phyloP scores from a whole-genome alignment of 2,797 vertebrate genomes.

The Enoplosus armatus region DNA sequence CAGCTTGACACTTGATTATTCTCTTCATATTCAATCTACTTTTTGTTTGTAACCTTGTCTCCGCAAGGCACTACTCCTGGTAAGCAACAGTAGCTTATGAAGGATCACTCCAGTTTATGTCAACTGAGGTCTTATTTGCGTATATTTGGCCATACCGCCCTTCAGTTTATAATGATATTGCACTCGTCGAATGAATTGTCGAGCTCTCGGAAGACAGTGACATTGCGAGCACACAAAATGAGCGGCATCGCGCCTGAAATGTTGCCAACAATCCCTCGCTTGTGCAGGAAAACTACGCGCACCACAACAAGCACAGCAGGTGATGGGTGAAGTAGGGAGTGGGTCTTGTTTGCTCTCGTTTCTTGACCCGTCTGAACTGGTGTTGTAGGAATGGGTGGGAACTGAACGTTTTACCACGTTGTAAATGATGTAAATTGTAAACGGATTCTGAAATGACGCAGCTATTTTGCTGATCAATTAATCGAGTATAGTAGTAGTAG shows the following conservation, averaged over 20 bases:
- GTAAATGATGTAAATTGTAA: too few relatives aligned
- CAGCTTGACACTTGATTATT: neutral
- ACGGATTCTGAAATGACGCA: too few relatives aligned
- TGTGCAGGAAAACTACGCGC: neutral
- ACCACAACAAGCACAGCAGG: neutral
- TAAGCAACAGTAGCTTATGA: neutral
- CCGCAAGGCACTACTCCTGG: neutral
- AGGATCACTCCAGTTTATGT: neutral
- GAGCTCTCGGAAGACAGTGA: neutral
- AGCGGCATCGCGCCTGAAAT: neutral
- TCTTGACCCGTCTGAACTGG: neutral
- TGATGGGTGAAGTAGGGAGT: neutral
- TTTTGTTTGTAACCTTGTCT: neutral
- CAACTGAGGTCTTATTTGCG: neutral
- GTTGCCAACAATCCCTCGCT: neutral
- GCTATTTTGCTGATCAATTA: too few relatives aligned
- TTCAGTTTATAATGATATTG: neutral
- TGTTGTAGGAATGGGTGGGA: too few relatives aligned
- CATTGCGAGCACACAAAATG: too few relatives aligned
- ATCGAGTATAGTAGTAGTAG: rapidly evolving
- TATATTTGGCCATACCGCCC: neutral
- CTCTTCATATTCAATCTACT: neutral
- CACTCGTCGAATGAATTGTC: neutral
- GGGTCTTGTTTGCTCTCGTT: neutral
- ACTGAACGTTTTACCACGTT: too few relatives aligned